Evolutionary conservation across 2,797 vertebrate species (phyloP), one percentile per base, ranked within the genome.

Genomic region (Enteromius trimaculatus): DNA sequence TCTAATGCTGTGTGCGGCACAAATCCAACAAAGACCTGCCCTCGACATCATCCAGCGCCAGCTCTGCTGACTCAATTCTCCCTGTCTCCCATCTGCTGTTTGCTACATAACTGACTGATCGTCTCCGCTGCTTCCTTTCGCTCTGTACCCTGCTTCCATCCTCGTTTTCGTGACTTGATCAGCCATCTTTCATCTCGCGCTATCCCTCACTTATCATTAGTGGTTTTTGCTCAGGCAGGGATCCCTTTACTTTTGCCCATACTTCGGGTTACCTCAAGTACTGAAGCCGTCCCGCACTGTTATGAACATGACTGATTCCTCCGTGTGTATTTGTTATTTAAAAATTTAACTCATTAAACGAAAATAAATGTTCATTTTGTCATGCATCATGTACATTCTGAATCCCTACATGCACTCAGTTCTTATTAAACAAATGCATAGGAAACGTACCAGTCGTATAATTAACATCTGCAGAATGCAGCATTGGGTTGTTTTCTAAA

Each of bases 401-500:
- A 31, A 13, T 21, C 9, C 19, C 19, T 14, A 26, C n/a, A 70
- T 26, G 71, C 49, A n/a, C 71, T 53, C 71, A 53, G 8, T 29
- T 4, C 13, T 64, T 19, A 23, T 34, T 51, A 29, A 37, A 13
- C 34, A 19, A 13, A 23, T 13, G 9, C 44, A 34, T n/a, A 51
- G 66, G 11, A 44, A 21, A 66, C 7, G 5, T 62, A 31, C 62
- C 31, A 16, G 37, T 70, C 4, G 39, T 70, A 11, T 85, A 42
- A 69, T 77, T 47, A 62, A 80, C 31, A 64, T 65, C 62, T 39
- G 51, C 19, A 39, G 79, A 80, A 81, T 29, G 62, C 31, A 79
- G 72, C 60, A 51, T 80, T 51, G 49, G 42, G 81, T 71, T 80
- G 83, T 68, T 85, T 86, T 86, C 79, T 87, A 85, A 85, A 89